Percentiles rank a stretch among this genome's conserved stretches.
Evolutionary conservation across 2,113 vertebrate genomes (phyloP).

Genomic region (Zosterops borbonicus): DNA sequence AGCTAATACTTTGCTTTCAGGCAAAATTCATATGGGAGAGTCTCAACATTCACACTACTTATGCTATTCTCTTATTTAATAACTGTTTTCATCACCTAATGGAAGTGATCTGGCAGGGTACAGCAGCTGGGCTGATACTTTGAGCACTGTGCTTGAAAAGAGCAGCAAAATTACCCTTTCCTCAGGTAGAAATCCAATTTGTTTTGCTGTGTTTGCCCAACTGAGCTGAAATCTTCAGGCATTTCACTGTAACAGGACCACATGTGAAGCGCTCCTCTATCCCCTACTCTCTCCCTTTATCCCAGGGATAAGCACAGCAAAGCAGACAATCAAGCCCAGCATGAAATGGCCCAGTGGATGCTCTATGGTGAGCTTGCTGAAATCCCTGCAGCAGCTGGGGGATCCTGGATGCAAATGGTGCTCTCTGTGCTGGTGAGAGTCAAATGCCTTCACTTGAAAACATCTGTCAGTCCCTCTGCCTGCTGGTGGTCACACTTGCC

Average conservation of each 20-base stretch:
- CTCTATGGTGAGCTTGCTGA: neutral
- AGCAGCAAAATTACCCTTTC: neutral
- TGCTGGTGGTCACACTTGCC: neutral
- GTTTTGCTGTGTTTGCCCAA: neutral
- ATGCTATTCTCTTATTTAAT: conserved; percentile 30
- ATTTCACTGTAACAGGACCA: neutral
- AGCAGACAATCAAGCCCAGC: neutral
- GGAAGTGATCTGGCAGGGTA: neutral
- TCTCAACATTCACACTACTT: conserved; percentile 5
- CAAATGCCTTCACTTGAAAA: neutral
- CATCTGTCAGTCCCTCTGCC: neutral
- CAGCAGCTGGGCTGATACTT: neutral
- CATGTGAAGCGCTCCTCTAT: neutral
- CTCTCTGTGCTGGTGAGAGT: neutral
- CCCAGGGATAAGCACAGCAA: neutral
- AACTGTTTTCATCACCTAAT: conserved; percentile 33
- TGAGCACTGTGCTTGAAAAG: neutral
- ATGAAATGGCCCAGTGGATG: neutral
- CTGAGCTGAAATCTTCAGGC: neutral
- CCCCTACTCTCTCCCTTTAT: neutral
- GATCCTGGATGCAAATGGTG: neutral
- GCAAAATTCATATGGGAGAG: neutral
- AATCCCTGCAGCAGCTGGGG: neutral
- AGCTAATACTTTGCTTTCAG: conserved; percentile 40
- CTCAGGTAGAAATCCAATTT: neutral